Base-by-base conservation (phyloP, 2,888 invertebrate species). In the Apamea anceps region DNA sequence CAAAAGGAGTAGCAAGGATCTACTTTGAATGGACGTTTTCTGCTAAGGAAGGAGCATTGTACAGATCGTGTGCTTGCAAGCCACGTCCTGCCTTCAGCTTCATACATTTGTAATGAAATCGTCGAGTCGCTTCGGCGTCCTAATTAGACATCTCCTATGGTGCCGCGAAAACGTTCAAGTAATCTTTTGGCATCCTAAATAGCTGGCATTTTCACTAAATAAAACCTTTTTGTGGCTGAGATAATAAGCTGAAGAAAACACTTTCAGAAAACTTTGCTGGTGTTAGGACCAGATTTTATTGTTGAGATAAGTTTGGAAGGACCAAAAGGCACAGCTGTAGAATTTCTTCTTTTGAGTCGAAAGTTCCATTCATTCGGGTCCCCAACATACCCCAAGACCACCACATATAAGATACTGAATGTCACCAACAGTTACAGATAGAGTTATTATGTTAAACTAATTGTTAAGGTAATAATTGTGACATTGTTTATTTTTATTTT, bases 101-200 rank as follows among this genome's bases (percentile, higher is more conserved):
- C 95, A 95, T 95, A 95, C 95, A 96, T 96, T 94, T 90, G 93
- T 95, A 96, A 96, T 96, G 95, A 93, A 94, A 95, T 93, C 93
- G 93, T 94, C 92, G 93, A 89, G 84, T 90, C 91, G 87, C 89
- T 89, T 86, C 87, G 82, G 86, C 88, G 90, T 90, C 90, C 93
- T 95, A 96, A 96, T 96, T 95, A 96, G 94, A 93, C 86, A 89
- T 90, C 88, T 91, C 90, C 88, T 89, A 88, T 85, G 87, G 90
- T 86, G 87, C 82, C 77, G 75, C 75, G 84, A 79, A 80, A 85
- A 83, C 83, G 82, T 74, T 70, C 81, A 80, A 73, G 84, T 85
- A 77, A 86, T 81, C 86, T 89, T 86, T 87, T 79, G 86, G 85
- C 81, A 80, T 85, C 71, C 71, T 76, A 85, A 85, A 81, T 80